Conservation (phyloP, 1,140 invertebrate species). For the Lithobius niger region DNA sequence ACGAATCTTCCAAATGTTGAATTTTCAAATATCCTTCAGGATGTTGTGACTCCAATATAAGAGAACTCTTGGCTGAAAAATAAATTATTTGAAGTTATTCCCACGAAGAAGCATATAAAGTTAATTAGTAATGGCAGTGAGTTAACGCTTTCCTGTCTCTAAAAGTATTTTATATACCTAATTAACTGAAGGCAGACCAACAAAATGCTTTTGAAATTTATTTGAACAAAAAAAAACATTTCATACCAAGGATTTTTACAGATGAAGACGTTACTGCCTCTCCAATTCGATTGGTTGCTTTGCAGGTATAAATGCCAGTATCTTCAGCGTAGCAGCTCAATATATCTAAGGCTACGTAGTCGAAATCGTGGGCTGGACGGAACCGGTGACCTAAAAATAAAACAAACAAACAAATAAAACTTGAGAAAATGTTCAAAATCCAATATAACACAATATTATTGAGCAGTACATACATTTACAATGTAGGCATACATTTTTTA, state of each 20-base stretch:
- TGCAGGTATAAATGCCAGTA: slow-evolving; percentile 88
- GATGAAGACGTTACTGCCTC: slow-evolving; percentile 88
- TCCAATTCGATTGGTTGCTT: slow-evolving; percentile 77
- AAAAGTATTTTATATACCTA: too few species aligned
- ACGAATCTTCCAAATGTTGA: slow-evolving; percentile 75
- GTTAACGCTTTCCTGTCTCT: slow-evolving; percentile 2
- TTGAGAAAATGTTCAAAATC: too few species aligned
- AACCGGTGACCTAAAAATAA: slow-evolving; percentile 65
- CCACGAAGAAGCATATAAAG: slow-evolving; percentile 13
- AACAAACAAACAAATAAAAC: too few species aligned
- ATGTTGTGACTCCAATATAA: slow-evolving; percentile 70
- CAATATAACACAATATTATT: too few species aligned
- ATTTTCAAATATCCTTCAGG: slow-evolving; percentile 77
- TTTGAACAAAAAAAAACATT: too few species aligned
- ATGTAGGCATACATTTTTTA: too few species aligned
- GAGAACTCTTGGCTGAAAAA: slow-evolving; percentile 58
- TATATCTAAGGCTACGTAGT: slow-evolving; percentile 91
- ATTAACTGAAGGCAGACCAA: slow-evolving; percentile 11
- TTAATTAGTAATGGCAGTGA: not conserved
- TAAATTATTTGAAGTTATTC: slow-evolving; percentile 20
- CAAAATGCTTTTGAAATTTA: slow-evolving; percentile 3
- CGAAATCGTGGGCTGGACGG: slow-evolving; percentile 91
- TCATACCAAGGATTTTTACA: slow-evolving; percentile 55
- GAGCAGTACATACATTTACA: too few species aligned
- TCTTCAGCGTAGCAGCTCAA: slow-evolving; percentile 92